Conservation (phyloP, 2,113 vertebrate genomes). For the Hoplias malabaricus region DNA sequence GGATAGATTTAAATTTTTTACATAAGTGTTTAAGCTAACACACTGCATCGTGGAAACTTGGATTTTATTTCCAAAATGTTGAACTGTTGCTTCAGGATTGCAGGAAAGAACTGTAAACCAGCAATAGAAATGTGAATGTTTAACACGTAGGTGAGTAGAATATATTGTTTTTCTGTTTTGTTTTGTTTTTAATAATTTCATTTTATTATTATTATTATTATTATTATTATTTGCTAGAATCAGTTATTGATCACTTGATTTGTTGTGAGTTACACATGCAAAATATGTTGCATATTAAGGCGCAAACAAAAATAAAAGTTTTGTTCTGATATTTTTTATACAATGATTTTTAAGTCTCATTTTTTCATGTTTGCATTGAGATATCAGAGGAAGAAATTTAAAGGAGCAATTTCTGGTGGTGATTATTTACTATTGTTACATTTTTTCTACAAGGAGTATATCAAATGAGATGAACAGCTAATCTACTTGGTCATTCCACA, state of each 20-base stretch:
- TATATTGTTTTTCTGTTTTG: slow-evolving; percentile 71
- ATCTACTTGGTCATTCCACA: too few species aligned
- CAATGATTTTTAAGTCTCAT: slow-evolving; percentile 63
- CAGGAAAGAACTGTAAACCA: slow-evolving; percentile 86
- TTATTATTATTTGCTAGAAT: slow-evolving; percentile 87
- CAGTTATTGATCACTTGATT: slow-evolving; percentile 81
- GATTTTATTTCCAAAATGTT: neutral
- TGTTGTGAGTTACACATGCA: slow-evolving; percentile 84
- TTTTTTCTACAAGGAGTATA: too few species aligned
- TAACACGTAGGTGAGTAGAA: slow-evolving; percentile 80
- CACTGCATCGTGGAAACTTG: neutral
- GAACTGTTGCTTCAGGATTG: slow-evolving; percentile 48
- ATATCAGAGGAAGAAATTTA: neutral
- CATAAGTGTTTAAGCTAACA: neutral
- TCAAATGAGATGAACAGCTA: too few species aligned
- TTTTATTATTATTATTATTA: slow-evolving; percentile 77
- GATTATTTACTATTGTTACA: too few species aligned
- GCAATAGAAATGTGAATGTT: slow-evolving; percentile 88
- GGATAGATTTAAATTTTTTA: too few species aligned
- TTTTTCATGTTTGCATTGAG: slow-evolving; percentile 28
- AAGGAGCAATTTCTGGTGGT: too few species aligned
- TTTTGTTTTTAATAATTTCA: too few species aligned
- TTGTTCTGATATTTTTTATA: slow-evolving; percentile 87
- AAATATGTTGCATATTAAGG: slow-evolving; percentile 77
- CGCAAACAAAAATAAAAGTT: slow-evolving; percentile 85